These are phyloP conservation scores for Harmothoe impar DNA, from an alignment of 2,888 invertebrate species.

Conservation along the genomic window DNA sequence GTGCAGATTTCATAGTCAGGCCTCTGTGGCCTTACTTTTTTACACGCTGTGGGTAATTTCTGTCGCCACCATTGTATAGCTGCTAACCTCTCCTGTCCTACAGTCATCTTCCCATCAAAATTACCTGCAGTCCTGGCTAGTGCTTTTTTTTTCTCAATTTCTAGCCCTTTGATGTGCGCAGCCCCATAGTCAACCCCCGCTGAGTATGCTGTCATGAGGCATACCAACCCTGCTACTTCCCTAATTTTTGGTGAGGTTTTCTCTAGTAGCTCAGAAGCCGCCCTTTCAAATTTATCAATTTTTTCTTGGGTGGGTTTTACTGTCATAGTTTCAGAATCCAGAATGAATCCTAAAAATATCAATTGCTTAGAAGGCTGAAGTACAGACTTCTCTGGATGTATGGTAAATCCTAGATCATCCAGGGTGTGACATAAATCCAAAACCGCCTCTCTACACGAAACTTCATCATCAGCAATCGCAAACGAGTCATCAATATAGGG, in stretches of 20 bases:
- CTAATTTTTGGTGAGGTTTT: too few species aligned
- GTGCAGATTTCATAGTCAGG: not conserved
- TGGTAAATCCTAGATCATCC: too few species aligned
- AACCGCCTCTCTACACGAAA: too few species aligned
- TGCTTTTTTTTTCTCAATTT: not conserved
- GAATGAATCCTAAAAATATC: not conserved
- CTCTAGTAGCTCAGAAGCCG: too few species aligned
- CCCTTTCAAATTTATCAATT: too few species aligned
- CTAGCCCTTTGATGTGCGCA: not conserved
- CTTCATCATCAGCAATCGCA: not conserved
- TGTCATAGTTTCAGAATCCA: not conserved
- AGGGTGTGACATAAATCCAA: too few species aligned
- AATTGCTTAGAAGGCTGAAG: not conserved
- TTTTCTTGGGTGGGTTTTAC: too few species aligned
- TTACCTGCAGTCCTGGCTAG: not conserved
- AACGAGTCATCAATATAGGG: constrained; percentile 13
- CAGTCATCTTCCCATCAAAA: not conserved
- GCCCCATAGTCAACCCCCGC: too few species aligned
- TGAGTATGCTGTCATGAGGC: too few species aligned
- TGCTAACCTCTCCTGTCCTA: not conserved
- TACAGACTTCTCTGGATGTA: too few species aligned
- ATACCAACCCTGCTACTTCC: too few species aligned
- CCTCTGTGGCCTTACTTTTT: not conserved
- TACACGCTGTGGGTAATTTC: not conserved
- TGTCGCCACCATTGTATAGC: not conserved